These are phyloP conservation scores for Aptenodytes patagonicus DNA, from an alignment of 2,113 vertebrate species.

Conservation along the genomic window DNA sequence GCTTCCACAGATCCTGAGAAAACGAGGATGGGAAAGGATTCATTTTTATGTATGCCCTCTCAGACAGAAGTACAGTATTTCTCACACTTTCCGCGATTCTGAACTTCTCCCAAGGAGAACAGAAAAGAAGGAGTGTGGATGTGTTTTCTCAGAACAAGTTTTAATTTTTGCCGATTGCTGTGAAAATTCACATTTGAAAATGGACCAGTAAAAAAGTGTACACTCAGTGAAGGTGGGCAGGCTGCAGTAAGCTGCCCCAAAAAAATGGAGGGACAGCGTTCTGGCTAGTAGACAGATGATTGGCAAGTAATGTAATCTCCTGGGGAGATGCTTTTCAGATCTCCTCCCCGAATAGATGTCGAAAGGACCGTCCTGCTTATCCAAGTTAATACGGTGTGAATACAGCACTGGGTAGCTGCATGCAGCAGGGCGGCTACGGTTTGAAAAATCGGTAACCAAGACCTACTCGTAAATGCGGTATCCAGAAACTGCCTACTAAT, in stretches of 20 bases:
- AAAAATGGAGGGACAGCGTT: background rate
- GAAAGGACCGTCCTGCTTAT: background rate
- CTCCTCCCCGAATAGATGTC: background rate
- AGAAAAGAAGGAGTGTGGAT: background rate
- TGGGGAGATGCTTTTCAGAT: slow-evolving; percentile 2
- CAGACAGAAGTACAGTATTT: background rate
- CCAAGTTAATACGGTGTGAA: background rate
- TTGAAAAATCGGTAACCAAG: background rate
- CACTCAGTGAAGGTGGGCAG: background rate
- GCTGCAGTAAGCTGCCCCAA: background rate
- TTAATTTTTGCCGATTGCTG: background rate
- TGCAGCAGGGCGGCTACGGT: background rate
- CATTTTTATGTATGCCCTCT: background rate
- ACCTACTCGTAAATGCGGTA: background rate
- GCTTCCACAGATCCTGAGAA: background rate
- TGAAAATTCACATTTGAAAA: background rate
- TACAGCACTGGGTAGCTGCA: background rate
- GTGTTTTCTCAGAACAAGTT: background rate
- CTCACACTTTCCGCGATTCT: background rate
- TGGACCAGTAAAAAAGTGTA: background rate
- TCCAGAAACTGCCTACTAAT: background rate
- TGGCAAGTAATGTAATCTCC: slow-evolving; percentile 9
- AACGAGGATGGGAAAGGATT: background rate
- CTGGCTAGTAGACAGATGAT: background rate
- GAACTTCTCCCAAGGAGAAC: background rate